Base-by-base conservation (phyloP, 2,888 invertebrate genomes). In the Ophraella communa region DNA sequence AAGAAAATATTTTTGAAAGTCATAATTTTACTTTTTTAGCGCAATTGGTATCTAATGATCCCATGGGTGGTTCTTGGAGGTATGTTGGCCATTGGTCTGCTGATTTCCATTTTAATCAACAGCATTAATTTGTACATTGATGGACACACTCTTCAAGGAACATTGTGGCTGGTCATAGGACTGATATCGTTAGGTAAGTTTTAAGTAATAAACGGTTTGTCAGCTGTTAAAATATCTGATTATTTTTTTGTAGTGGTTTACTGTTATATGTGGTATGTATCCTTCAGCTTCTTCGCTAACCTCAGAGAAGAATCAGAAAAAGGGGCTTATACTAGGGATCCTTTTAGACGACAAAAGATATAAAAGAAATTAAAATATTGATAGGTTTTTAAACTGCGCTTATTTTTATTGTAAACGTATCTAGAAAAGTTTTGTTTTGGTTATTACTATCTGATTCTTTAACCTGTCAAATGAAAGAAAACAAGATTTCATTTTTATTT, bases 1-100 rank as follows among this genome's bases (percentile, higher is more conserved):
- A n/a, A n/a, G n/a, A n/a, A n/a, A n/a, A n/a, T n/a, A n/a, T n/a
- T n/a, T n/a, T n/a, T n/a, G n/a, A n/a, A n/a, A n/a, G n/a, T n/a
- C n/a, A 10, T 8, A 24, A 57, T 23, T 35, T 30, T 65, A 33
- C 27, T 57, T 62, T 81, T 85, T n/a, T 83, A 93, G 93, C 87
- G 90, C 76, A 91, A 92, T 76, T 90, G 91, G 75, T 91, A 89
- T 83, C 81, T 92, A 76, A 93, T 94, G 92, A 85, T 93, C 58
- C 93, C 93, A 4, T 94, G 92, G 91, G 91, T 94, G 35, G 87
- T 92, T 52, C 84, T 94, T 55, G 93, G 93, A 3, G 88, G 93
- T 62, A 90, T 94, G 85, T 84, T 93, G 54, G 90, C 90, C 7
- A 86, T 94, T 69, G 92, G 91, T 1, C 81, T 93, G 61, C 83